Evolutionary conservation across 2,797 vertebrate species (phyloP).

Genomic region (Poecilia picta): DNA sequence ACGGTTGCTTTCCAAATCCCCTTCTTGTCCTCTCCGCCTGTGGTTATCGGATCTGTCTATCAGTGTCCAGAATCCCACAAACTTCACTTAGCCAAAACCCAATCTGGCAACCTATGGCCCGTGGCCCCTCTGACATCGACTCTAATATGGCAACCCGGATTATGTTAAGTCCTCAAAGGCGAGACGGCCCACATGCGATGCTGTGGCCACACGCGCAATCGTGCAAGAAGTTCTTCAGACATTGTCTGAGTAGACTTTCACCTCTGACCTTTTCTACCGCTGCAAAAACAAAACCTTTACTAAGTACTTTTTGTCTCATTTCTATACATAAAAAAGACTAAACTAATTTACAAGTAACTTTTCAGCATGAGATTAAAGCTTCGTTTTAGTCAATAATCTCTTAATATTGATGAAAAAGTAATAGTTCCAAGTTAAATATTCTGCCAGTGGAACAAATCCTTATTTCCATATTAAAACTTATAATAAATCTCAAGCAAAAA

Average conservation of each 20-base stretch:
- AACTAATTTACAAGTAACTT: too few species aligned
- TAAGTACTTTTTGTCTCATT: neutral
- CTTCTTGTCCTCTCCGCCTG: constrained; percentile 55
- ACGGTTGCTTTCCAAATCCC: constrained; percentile 72
- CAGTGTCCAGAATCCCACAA: constrained; percentile 70
- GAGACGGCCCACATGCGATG: constrained; percentile 54
- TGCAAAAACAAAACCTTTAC: too few species aligned
- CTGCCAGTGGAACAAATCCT: too few species aligned
- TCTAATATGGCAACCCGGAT: constrained; percentile 76
- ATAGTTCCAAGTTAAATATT: too few species aligned
- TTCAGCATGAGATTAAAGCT: too few species aligned
- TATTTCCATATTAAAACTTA: too few species aligned
- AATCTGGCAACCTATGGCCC: constrained; percentile 68
- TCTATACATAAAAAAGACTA: too few species aligned
- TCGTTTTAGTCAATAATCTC: too few species aligned
- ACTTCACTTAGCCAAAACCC: constrained; percentile 64
- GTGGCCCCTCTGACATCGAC: constrained; percentile 63
- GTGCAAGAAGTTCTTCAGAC: constrained; percentile 6
- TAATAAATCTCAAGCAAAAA: too few species aligned
- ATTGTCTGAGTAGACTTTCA: constrained; percentile 11
- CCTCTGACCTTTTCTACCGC: neutral
- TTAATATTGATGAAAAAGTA: too few species aligned
- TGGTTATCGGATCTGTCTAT: constrained; percentile 73
- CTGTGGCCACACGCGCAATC: constrained; percentile 21
- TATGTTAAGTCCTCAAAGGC: constrained; percentile 70